Evolutionary conservation across 1,140 invertebrate species (phyloP).

Genomic region (Calephelis nemesis): DNA sequence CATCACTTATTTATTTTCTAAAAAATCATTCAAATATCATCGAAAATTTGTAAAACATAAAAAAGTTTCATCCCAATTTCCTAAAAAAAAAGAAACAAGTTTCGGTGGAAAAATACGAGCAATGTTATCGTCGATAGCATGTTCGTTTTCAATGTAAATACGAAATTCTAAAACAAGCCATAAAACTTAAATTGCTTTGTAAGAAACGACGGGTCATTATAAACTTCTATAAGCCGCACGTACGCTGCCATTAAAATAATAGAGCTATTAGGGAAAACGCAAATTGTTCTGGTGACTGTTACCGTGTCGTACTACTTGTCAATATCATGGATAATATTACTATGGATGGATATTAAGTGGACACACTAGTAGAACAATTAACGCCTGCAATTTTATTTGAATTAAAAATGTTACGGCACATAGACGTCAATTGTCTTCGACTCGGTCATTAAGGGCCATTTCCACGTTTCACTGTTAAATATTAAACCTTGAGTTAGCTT

Average conservation of each 20-base stretch:
- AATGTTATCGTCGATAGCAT: background rate
- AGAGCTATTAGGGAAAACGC: constrained; percentile 43
- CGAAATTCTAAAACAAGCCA: constrained; percentile 20
- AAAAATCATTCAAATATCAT: too few species aligned
- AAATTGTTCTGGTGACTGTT: constrained; percentile 18
- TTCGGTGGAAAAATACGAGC: background rate
- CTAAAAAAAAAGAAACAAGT: background rate
- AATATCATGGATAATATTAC: constrained; percentile 40
- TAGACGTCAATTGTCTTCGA: too few species aligned
- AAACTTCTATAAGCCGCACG: constrained; percentile 42
- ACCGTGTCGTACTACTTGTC: constrained; percentile 23
- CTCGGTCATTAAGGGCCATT: too few species aligned
- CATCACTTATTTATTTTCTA: too few species aligned
- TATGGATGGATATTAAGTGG: too few species aligned
- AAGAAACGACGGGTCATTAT: constrained; percentile 34
- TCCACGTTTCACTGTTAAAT: too few species aligned
- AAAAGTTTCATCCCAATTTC: too few species aligned
- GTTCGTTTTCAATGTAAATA: constrained; percentile 22
- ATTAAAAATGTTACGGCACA: too few species aligned
- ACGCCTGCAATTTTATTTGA: too few species aligned
- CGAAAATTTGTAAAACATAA: too few species aligned
- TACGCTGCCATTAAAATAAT: constrained; percentile 51
- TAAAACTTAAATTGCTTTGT: constrained; percentile 20
- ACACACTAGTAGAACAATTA: too few species aligned
- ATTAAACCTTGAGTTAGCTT: too few species aligned